phyloP scores from a whole-genome alignment of 2,888 invertebrate species.

The Rhingia campestris region DNA sequence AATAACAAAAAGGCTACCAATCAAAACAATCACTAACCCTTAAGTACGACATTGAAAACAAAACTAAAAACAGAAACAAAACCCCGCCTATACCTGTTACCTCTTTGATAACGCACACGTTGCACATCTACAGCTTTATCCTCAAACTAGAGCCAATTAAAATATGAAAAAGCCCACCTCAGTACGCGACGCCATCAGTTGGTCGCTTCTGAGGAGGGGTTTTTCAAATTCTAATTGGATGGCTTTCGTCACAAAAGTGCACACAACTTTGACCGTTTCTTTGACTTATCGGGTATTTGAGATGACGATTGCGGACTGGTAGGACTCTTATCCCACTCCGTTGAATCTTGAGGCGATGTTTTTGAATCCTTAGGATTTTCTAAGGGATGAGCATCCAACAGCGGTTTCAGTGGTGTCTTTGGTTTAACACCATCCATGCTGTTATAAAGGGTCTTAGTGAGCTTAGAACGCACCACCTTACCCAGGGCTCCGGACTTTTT shows the following conservation, averaged over 20 bases:
- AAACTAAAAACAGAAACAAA: neutral
- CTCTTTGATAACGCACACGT: neutral
- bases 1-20: constrained; percentile 33
- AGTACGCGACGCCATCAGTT: constrained; percentile 64
- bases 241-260: constrained; percentile 83
- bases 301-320: constrained; percentile 80
- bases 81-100: constrained; percentile 39
- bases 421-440: constrained; percentile 82
- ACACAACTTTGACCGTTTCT: constrained; percentile 83
- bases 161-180: constrained; percentile 78
- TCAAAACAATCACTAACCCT: constrained; percentile 56
- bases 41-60: constrained; percentile 44
- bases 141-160: constrained; percentile 77
- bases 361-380: constrained; percentile 74
- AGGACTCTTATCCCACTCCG: constrained; percentile 81
- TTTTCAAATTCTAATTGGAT: constrained; percentile 81
- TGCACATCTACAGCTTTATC: neutral
- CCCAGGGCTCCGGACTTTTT: constrained; percentile 84
- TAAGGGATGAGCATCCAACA: constrained; percentile 80
- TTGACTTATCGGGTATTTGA: constrained; percentile 79
- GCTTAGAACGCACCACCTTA: constrained; percentile 84
- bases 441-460: constrained; percentile 84
- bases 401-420: constrained; percentile 79
- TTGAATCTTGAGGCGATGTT: constrained; percentile 42
- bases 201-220: constrained; percentile 75